Evolutionary conservation across 2,888 invertebrate species (phyloP).

Genomic region (Cryptocephalus primarius): DNA sequence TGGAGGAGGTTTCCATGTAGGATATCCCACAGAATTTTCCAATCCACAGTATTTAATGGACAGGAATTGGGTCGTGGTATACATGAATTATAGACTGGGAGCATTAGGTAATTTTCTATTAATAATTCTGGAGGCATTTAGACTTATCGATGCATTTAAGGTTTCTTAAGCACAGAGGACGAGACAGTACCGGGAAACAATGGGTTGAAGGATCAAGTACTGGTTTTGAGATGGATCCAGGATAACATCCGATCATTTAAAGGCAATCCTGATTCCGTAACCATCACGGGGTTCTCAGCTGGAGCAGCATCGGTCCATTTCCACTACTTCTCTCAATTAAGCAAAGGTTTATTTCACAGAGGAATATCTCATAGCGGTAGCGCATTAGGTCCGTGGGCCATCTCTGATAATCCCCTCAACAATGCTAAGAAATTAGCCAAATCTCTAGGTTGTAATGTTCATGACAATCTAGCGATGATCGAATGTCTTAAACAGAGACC

Average conservation of each 20-base stretch:
- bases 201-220: slow-evolving; percentile 31
- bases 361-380: slow-evolving; percentile 62
- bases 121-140: not conserved
- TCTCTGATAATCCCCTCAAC: slow-evolving; percentile 43
- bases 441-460: slow-evolving; percentile 49
- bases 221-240: slow-evolving; percentile 29
- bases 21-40: slow-evolving; percentile 40
- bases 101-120: slow-evolving; percentile 18
- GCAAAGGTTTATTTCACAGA: slow-evolving; percentile 38
- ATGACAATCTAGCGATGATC: slow-evolving; percentile 43
- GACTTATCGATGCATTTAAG: slow-evolving; percentile 12
- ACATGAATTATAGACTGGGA: slow-evolving; percentile 28
- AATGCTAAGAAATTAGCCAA: slow-evolving; percentile 49
- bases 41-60: slow-evolving; percentile 49
- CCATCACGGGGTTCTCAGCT: slow-evolving; percentile 29
- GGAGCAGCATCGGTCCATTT: slow-evolving; percentile 32
- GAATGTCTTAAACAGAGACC: slow-evolving; percentile 42
- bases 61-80: slow-evolving; percentile 34
- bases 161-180: slow-evolving; percentile 31
- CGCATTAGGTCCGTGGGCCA: slow-evolving; percentile 45
- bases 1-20: slow-evolving; percentile 54
- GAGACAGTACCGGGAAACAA: slow-evolving; percentile 29
- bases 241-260: slow-evolving; percentile 29
- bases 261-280: slow-evolving; percentile 29
- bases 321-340: slow-evolving; percentile 28